Evolutionary conservation across 1,140 invertebrate species (phyloP), one percentile per base, ranked within the genome.

Genomic region (Drosophila lacertosa): DNA sequence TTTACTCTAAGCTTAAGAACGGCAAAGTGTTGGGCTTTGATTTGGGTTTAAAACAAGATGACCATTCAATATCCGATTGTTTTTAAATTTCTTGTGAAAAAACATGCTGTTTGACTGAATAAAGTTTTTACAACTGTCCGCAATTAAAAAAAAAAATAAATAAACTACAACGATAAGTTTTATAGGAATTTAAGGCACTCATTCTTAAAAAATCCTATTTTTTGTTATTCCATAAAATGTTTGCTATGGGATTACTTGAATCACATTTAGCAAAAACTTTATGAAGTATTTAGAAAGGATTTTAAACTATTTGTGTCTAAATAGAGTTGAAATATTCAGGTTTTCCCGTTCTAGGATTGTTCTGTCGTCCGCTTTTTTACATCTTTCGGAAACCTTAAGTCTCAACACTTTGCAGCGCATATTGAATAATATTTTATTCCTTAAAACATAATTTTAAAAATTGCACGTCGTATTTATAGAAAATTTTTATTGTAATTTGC

Each of bases 1-100:
- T 68, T 18, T 40, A 39, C 32, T 44, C 65, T 62, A 15, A 65
- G 29, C 39, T 70, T 72, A 51, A 26, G 54, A 71, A 40, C 26
- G 16, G 48, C 40, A 24, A 9, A 32, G 15, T 42, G 44, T 51
- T 64, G 44, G n/a, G 35, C 1, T 13, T 37, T n/a, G n/a, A n/a
- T n/a, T n/a, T n/a, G n/a, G n/a, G 22, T 4, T 6, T 1, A 20
- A n/a, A 20, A 10, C 2, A 20, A 13, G 9, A 13, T 37, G 40
- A 29, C 50, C 10, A 29, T 2, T 24, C 16, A 7, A 15, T 42
- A 48, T 68, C 65, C 65, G 65, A 53, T 45, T 16, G n/a, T 20
- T 35, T 10, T 33, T 11, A 51, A 1, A 15, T 47, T 7, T 47
- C 24, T 24, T 2, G 3, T 5, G 2, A 37, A 2, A 9, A 24